Evolutionary conservation across 2,113 vertebrate genomes (phyloP).

Genomic region (Eublepharis macularius): DNA sequence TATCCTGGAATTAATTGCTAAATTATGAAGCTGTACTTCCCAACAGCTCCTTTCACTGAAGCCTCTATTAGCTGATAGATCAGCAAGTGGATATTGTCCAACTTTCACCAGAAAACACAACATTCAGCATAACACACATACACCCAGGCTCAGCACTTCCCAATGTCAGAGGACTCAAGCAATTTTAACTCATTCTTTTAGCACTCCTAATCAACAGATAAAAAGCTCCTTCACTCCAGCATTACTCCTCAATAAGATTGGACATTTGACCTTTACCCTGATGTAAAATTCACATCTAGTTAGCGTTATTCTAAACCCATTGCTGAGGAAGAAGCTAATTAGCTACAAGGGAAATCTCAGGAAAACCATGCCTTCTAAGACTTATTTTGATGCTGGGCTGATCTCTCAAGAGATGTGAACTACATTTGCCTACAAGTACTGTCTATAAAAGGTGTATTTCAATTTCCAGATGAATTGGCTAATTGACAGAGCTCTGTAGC

Average conservation of each 20-base stretch:
- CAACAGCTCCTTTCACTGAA: neutral
- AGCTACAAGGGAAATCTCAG: neutral
- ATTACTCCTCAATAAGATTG: neutral
- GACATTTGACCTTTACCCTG: neutral
- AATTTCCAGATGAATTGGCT: too few species aligned
- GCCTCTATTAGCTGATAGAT: neutral
- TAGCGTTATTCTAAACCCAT: neutral
- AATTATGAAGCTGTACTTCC: neutral
- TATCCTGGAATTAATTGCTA: neutral
- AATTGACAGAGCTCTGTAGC: too few species aligned
- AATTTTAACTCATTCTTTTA: neutral
- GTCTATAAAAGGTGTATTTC: neutral
- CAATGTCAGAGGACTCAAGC: neutral
- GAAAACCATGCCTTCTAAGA: neutral
- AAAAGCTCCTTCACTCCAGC: neutral
- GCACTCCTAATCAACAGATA: neutral
- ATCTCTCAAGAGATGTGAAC: neutral
- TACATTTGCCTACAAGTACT: neutral
- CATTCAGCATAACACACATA: neutral
- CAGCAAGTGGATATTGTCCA: neutral
- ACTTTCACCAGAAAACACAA: neutral
- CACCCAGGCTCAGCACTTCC: neutral
- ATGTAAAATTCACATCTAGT: neutral
- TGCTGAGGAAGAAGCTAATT: neutral
- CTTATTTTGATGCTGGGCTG: neutral